These are phyloP conservation scores for Carollia perspicillata DNA, from an alignment of 2,113 vertebrate genomes.

Conservation along the genomic window DNA sequence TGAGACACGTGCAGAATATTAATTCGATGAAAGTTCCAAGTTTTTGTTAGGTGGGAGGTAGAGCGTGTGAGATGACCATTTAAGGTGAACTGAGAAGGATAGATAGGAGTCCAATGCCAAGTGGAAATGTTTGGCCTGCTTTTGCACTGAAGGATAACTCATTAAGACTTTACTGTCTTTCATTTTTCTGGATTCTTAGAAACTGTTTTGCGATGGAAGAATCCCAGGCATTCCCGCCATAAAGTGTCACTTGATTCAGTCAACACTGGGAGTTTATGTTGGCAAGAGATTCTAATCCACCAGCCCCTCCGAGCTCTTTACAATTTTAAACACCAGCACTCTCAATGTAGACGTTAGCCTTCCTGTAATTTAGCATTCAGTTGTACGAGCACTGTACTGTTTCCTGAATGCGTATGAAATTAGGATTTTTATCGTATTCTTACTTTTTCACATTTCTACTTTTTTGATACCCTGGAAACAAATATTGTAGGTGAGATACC, in stretches of 20 bases:
- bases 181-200: conserved; percentile 11
- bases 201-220: neutral
- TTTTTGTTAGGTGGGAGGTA: neutral
- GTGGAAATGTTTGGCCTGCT: neutral
- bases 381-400: neutral
- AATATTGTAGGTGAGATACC: neutral
- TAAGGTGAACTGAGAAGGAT: neutral
- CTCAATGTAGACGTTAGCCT: neutral
- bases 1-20: neutral
- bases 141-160: neutral
- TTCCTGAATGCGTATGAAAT: neutral
- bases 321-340: neutral
- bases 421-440: neutral
- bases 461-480: neutral
- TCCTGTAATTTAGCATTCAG: neutral
- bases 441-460: neutral
- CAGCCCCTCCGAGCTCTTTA: neutral
- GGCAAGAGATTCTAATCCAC: neutral
- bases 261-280: neutral
- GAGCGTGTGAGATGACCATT: neutral
- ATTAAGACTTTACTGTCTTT: neutral
- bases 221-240: neutral
- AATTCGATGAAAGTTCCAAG: neutral
- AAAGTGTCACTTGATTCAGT: neutral
- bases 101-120: neutral